Conservation (phyloP, 2,113 vertebrate species). For the Alouatta palliata region DNA sequence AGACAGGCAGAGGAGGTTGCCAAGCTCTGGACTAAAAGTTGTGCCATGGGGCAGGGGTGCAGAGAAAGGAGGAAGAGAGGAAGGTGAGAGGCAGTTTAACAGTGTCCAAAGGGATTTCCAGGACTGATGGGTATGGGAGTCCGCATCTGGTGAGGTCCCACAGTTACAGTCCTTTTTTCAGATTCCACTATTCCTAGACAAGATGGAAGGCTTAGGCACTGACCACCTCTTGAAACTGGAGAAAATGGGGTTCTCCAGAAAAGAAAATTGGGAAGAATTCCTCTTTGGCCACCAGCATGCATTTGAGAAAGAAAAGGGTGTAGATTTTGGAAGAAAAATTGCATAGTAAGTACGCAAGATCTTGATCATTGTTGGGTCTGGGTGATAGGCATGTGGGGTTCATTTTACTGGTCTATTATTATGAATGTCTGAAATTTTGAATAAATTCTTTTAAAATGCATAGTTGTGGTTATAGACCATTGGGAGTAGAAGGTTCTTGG, state of each 20-base stretch:
- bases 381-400: neutral
- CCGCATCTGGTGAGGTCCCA: neutral
- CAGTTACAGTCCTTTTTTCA: neutral
- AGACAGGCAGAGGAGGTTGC: neutral
- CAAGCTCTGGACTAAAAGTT: neutral
- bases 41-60: neutral
- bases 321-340: neutral
- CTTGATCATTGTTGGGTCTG: neutral
- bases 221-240: neutral
- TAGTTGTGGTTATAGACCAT: neutral
- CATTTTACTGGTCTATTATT: neutral
- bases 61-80: neutral
- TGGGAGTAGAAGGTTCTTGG: neutral
- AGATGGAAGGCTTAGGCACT: neutral
- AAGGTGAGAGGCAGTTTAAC: neutral
- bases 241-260: neutral
- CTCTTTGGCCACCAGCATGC: neutral
- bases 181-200: neutral
- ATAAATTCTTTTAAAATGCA: neutral
- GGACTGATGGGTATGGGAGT: neutral
- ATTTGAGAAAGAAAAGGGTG: neutral
- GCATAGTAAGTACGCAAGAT: neutral
- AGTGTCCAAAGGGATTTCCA: neutral
- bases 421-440: neutral
- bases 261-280: neutral